Percentiles rank a stretch among this genome's conserved stretches.
Evolutionary conservation across 2,113 vertebrate genomes (phyloP).

Genomic region (Piaya cayana): DNA sequence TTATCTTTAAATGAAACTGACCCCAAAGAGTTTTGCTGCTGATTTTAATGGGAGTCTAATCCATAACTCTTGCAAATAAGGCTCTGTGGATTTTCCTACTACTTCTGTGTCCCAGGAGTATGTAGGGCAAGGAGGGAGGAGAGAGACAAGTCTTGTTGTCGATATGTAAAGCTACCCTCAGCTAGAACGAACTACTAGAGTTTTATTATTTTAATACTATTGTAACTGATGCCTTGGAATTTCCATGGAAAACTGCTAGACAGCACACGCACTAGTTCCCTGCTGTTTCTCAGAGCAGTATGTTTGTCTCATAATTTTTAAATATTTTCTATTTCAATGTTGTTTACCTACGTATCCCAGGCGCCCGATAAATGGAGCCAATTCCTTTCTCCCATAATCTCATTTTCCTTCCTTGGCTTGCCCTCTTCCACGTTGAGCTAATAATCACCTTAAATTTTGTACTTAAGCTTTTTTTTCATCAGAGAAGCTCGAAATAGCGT

Average conservation of each 20-base stretch:
- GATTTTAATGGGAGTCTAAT: not conserved
- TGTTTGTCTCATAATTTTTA: not conserved
- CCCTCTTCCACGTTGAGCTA: not conserved
- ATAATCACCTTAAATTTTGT: not conserved
- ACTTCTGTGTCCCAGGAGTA: not conserved
- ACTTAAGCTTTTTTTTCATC: slow-evolving; percentile 28
- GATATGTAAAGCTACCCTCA: not conserved
- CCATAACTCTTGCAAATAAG: not conserved
- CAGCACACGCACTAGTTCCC: not conserved
- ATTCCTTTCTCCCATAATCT: not conserved
- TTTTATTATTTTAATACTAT: not conserved
- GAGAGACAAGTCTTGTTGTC: not conserved
- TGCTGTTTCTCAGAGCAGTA: not conserved
- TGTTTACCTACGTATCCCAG: not conserved
- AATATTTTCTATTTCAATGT: not conserved
- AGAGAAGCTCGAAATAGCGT: slow-evolving; percentile 33
- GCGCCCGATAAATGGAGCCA: not conserved
- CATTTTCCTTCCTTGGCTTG: not conserved
- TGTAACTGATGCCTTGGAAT: not conserved
- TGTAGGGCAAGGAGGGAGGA: not conserved
- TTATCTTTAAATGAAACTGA: not conserved
- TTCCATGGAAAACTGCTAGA: not conserved
- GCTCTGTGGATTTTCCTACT: not conserved
- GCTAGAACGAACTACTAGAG: not conserved
- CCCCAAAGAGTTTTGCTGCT: not conserved